Evolutionary conservation across 2,113 vertebrate species (phyloP), one percentile per base, ranked within the genome.

Genomic region (Saguinus midas): DNA sequence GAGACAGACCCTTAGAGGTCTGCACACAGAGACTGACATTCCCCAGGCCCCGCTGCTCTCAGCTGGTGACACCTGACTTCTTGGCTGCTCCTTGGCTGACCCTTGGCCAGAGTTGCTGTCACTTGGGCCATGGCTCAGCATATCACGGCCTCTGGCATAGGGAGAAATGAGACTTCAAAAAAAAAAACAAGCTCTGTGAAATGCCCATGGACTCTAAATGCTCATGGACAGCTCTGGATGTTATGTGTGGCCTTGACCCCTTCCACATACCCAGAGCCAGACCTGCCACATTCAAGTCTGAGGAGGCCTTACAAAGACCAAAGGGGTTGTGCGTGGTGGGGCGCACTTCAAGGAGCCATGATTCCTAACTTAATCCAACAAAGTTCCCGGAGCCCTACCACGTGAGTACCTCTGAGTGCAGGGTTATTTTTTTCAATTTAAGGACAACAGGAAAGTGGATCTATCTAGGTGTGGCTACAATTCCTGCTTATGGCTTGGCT

Each of bases 351-450:
- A 87, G 76, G 37, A 90, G 55, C 10, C 57, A 27, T 0, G 1
- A 50, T n/a, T 86, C 79, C 45, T 82, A 40, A 78, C 3, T 79
- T 37, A 55, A 2, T n/a, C 66, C 72, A 66, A 32, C 13, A 5
- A 27, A 92, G 58, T 8, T 37, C 61, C 29, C 16, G 50, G 58
- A 43, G 50, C 35, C n/a, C 40, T 45, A 29, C 32, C 25, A 16
- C 0, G 3, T 4, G 40, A 35, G n/a, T 6, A 25, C 70, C n/a
- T 58, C 40, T 29, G 29, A 21, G 37, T 11, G 37, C 11, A 0
- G 45, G 43, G 48, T 18, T 20, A 43, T 6, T 35, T 50, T 45
- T 64, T 75, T 16, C 58, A 50, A 14, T 27, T 58, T 45, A 50
- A 90, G 37, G 27, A 45, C 27, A 18, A 48, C 0, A 27, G 57